phyloP scores from a whole-genome alignment of 2,888 invertebrate genomes.

The Amiota minor region DNA sequence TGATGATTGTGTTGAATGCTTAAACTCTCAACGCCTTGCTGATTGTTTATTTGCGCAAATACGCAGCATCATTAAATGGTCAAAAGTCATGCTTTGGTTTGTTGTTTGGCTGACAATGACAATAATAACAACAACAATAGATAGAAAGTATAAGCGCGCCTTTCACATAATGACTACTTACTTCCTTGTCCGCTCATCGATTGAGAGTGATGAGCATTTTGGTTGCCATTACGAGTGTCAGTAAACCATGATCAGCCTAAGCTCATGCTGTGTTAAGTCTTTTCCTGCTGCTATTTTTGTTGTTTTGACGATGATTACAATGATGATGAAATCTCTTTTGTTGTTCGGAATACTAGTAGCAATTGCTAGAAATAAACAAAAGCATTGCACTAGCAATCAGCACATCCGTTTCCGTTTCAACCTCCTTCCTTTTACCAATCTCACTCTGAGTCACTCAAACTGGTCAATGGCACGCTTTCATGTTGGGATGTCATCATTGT shows the following conservation, averaged over 20 bases:
- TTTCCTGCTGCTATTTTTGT: background rate
- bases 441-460: background rate
- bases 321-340: conserved; percentile 10
- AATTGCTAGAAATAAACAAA: conserved; percentile 2
- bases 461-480: conserved; percentile 32
- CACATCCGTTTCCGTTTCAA: conserved; percentile 24
- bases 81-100: conserved; percentile 66
- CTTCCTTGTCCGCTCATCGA: background rate
- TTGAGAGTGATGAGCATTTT: conserved; percentile 54
- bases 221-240: conserved; percentile 67
- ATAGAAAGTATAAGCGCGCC: too few species aligned
- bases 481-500: conserved; percentile 4
- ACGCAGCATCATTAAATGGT: conserved; percentile 66
- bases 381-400: conserved; percentile 20
- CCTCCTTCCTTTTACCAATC: too few species aligned
- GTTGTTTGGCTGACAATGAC: conserved; percentile 47
- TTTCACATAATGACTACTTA: background rate
- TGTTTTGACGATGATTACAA: background rate
- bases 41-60: conserved; percentile 61
- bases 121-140: conserved; percentile 31
- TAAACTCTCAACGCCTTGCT: background rate
- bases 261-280: conserved; percentile 2
- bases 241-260: conserved; percentile 59
- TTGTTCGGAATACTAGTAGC: background rate
- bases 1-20: conserved; percentile 51